Evolutionary conservation across 1,140 invertebrate species (phyloP).

Genomic region (Dolichoris vasculosae): DNA sequence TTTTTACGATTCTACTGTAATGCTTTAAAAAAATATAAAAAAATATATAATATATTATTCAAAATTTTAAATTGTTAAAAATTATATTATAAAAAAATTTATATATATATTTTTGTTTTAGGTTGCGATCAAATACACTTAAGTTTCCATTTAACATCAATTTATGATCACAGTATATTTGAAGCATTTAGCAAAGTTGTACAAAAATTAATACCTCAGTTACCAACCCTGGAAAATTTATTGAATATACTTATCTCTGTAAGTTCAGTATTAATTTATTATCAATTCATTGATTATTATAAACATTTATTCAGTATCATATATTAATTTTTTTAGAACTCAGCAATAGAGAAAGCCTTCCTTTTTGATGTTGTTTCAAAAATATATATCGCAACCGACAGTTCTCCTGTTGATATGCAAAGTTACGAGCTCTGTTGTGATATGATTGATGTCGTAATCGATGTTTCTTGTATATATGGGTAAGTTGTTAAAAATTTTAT

Average conservation of each 20-base stretch:
- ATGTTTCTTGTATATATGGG: slow-evolving; percentile 99
- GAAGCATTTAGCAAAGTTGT: slow-evolving; percentile 99
- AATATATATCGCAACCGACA: slow-evolving; percentile 99
- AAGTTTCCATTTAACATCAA: slow-evolving; percentile 98
- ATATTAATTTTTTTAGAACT: slow-evolving; percentile 83
- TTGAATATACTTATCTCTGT: slow-evolving; percentile 99
- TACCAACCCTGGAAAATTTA: slow-evolving; percentile 97
- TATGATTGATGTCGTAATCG: slow-evolving; percentile 99
- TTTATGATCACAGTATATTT: slow-evolving; percentile 99
- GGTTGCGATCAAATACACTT: slow-evolving; percentile 89
- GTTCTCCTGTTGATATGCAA: slow-evolving; percentile 99
- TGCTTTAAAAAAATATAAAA: too few relatives aligned
- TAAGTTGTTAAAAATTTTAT: slow-evolving; percentile 69
- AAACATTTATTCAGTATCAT: neutral
- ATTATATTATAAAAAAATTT: slow-evolving; percentile 9
- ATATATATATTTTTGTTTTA: slow-evolving; percentile 53
- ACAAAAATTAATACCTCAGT: slow-evolving; percentile 98
- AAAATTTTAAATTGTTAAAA: slow-evolving; percentile 16
- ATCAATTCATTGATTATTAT: neutral
- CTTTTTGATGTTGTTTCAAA: slow-evolving; percentile 99
- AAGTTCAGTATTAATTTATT: slow-evolving; percentile 61
- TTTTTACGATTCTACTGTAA: too few relatives aligned
- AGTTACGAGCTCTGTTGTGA: slow-evolving; percentile 99
- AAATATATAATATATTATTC: too few relatives aligned
- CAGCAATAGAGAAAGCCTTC: slow-evolving; percentile 98